phyloP scores from a whole-genome alignment of 2,797 vertebrate genomes.

The Cuculus canorus region DNA sequence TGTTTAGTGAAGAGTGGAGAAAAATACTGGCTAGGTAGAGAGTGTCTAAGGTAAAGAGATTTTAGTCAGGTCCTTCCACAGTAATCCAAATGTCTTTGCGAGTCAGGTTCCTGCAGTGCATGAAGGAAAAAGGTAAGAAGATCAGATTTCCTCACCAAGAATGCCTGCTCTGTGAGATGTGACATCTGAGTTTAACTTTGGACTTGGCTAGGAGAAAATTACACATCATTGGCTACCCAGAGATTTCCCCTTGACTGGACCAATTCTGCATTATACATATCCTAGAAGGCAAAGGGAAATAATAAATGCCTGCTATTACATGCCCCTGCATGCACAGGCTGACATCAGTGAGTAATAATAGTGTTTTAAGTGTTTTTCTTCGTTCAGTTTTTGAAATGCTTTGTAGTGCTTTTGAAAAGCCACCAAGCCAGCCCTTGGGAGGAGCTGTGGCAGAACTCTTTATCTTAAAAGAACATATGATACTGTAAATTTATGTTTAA shows the following conservation, averaged over 20 bases:
- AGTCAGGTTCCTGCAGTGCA: not conserved
- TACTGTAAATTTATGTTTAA: not conserved
- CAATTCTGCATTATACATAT: not conserved
- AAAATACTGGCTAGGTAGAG: not conserved
- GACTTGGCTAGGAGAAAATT: not conserved
- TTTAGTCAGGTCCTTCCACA: not conserved
- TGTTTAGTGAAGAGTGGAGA: not conserved
- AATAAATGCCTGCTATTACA: not conserved
- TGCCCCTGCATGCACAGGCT: not conserved
- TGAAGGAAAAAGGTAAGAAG: not conserved
- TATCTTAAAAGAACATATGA: not conserved
- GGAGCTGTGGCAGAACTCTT: not conserved
- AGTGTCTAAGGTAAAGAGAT: not conserved
- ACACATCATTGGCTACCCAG: fast-evolving
- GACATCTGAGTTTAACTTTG: not conserved
- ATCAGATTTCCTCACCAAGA: not conserved
- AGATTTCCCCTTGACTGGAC: not conserved
- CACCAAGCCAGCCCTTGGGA: not conserved
- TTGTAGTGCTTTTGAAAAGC: not conserved
- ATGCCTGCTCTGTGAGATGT: not conserved
- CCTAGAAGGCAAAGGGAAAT: not conserved
- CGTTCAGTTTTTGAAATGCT: not conserved
- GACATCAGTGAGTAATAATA: not conserved
- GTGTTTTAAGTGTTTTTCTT: not conserved
- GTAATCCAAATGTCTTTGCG: not conserved